Evolutionary conservation across 2,113 vertebrate genomes (phyloP).

Genomic region (Thomomys bottae): DNA sequence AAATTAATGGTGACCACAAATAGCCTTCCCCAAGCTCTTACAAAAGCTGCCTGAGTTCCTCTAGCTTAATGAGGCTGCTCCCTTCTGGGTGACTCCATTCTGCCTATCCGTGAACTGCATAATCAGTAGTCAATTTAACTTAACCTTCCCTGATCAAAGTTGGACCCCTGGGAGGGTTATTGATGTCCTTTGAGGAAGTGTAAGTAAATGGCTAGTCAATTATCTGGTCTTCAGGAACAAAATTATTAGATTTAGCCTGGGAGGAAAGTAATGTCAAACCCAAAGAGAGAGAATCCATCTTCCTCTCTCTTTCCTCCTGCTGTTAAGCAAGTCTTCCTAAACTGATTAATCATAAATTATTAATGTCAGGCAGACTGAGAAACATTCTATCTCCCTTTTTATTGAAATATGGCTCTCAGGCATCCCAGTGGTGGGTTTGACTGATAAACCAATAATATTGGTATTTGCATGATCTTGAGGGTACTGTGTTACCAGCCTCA

Average conservation of each 20-base stretch:
- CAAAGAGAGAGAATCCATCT: slow-evolving; percentile 61
- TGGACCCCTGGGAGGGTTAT: slow-evolving; percentile 20
- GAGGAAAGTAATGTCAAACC: slow-evolving; percentile 65
- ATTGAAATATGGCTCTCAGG: slow-evolving; percentile 77
- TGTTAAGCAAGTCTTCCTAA: slow-evolving; percentile 75
- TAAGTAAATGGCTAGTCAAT: slow-evolving; percentile 71
- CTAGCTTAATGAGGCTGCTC: neutral
- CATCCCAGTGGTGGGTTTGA: slow-evolving; percentile 73
- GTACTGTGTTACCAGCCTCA: slow-evolving; percentile 62
- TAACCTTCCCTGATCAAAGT: slow-evolving; percentile 50
- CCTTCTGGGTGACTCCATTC: neutral
- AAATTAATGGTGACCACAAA: neutral
- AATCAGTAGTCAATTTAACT: slow-evolving; percentile 58
- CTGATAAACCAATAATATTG: slow-evolving; percentile 70
- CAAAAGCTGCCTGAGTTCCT: neutral
- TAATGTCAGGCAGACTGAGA: slow-evolving; percentile 70
- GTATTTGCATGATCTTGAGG: slow-evolving; percentile 79
- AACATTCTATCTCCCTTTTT: slow-evolving; percentile 70
- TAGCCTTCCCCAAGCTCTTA: neutral
- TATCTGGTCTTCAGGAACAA: slow-evolving; percentile 67
- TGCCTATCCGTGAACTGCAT: neutral
- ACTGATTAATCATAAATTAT: slow-evolving; percentile 85
- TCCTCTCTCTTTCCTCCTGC: slow-evolving; percentile 69
- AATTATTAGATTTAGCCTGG: slow-evolving; percentile 58
- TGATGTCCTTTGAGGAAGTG: slow-evolving; percentile 61